A percentile compares a stretch with the other conserved stretches of the same genome.
Evolutionary conservation across 2,113 vertebrate genomes (phyloP).

Genomic region (Apodemus speciosus): DNA sequence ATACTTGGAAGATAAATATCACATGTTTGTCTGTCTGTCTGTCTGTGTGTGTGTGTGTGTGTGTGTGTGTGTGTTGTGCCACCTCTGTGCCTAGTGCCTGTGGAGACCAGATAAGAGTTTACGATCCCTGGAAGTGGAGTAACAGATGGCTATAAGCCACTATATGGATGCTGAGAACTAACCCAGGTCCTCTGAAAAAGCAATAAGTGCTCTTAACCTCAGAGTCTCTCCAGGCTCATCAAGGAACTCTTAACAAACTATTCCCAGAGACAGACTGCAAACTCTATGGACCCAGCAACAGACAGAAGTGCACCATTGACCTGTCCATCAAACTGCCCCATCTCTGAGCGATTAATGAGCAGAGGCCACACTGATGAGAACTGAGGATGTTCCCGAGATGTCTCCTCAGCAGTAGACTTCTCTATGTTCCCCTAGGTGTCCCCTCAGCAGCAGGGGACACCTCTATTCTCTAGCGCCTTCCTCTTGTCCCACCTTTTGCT

Average conservation of each 20-base stretch:
- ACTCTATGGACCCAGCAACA: background rate
- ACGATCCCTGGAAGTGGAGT: background rate
- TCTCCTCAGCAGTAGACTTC: background rate
- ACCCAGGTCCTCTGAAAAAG: background rate
- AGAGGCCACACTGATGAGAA: background rate
- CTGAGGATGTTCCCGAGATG: background rate
- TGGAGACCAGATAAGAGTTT: background rate
- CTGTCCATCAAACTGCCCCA: background rate
- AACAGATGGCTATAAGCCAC: background rate
- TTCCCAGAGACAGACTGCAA: slow-evolving; percentile 27
- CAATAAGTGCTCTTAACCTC: background rate
- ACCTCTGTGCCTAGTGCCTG: background rate
- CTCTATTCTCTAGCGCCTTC: background rate
- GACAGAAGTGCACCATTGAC: background rate
- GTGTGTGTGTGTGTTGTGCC: background rate
- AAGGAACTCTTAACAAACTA: background rate
- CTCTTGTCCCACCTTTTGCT: background rate
- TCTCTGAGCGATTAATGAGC: background rate
- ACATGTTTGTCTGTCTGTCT: background rate
- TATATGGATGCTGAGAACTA: background rate
- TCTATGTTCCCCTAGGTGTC: background rate
- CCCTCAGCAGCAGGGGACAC: background rate
- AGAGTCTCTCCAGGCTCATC: background rate
- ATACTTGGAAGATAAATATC: background rate
- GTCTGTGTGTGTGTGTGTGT: background rate